Evolutionary conservation across 2,888 invertebrate genomes (phyloP), one percentile per base, ranked within the genome.

Genomic region (Acronicta psi): DNA sequence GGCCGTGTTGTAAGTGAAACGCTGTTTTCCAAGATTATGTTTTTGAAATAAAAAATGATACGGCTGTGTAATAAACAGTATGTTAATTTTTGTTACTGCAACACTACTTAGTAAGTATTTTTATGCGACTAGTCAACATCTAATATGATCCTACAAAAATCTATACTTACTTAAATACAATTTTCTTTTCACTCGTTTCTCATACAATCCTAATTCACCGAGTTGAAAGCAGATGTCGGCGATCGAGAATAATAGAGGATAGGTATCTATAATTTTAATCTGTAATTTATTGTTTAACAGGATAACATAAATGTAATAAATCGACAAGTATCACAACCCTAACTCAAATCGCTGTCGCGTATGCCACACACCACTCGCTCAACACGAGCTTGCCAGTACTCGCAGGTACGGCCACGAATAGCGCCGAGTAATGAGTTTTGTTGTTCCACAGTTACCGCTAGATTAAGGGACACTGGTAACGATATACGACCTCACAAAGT

Each of bases 381-480:
- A 79, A 73, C 75, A 80, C 77, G 76, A 85, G 86, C 82, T 85
- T 77, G 85, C 81, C 84, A 87, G 86, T 89, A 88, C 88, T 87
- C 85, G 83, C 89, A 87, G 89, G 89, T 81, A 81, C 82, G 78
- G 82, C 86, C 85, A 87, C 89, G 86, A 88, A 89, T 86, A 85
- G 85, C 85, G 79, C 69, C 81, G 79, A 86, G 90, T 92, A 92
- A 92, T 91, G 91, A 92, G 93, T 92, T 93, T 93, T 91, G 92
- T 92, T 92, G 91, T 91, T 88, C 81, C 88, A 85, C 87, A 85
- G 85, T 87, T 84, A 87, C 85, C 81, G 80, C 81, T 79, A 88
- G 89, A 90, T 90, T 90, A 91, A 83, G 82, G 87, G 86, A 87
- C 87, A 88, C 81, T 82, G 77, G 78, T 79, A 81, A 79, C 81